Percentiles rank a stretch among this genome's conserved stretches.
These are phyloP conservation scores for Drosophila parvula DNA, from an alignment of 1,140 invertebrate genomes.

Conservation along the genomic window DNA sequence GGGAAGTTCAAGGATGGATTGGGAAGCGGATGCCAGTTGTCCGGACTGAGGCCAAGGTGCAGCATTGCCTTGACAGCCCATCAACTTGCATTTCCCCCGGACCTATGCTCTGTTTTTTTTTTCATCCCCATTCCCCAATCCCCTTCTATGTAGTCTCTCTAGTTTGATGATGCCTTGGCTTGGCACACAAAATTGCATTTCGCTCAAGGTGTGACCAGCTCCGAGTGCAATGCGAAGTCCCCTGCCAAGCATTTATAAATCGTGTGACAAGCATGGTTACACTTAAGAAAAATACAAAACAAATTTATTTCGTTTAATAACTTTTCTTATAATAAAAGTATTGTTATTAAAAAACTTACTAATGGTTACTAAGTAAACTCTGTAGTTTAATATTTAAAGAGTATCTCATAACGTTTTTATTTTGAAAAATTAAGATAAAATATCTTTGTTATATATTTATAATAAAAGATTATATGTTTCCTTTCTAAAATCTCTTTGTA, in stretches of 20 bases:
- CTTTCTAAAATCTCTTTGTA: no score
- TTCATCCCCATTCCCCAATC: neutral
- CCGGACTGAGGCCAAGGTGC: constrained; percentile 39
- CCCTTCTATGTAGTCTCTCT: neutral
- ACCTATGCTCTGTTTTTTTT: neutral
- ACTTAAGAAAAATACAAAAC: neutral
- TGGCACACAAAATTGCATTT: constrained; percentile 75
- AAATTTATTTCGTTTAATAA: no score
- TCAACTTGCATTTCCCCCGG: constrained; percentile 51
- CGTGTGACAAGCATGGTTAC: constrained; percentile 61
- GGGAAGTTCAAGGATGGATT: constrained; percentile 1
- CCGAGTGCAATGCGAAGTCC: constrained; percentile 49
- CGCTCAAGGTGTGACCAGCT: constrained; percentile 68
- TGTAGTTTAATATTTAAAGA: no score
- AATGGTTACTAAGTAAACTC: neutral
- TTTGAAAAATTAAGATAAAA: no score
- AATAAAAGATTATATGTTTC: no score
- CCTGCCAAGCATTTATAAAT: constrained; percentile 66
- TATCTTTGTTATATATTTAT: no score
- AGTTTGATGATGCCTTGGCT: constrained; percentile 28
- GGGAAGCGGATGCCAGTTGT: constrained; percentile 32
- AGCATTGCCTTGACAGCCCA: constrained; percentile 62
- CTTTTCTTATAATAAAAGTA: no score
- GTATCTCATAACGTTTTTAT: no score
- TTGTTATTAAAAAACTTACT: neutral